Base-by-base conservation (phyloP, 2,888 invertebrate species). In the Lepidocyrtinus sp. region DNA sequence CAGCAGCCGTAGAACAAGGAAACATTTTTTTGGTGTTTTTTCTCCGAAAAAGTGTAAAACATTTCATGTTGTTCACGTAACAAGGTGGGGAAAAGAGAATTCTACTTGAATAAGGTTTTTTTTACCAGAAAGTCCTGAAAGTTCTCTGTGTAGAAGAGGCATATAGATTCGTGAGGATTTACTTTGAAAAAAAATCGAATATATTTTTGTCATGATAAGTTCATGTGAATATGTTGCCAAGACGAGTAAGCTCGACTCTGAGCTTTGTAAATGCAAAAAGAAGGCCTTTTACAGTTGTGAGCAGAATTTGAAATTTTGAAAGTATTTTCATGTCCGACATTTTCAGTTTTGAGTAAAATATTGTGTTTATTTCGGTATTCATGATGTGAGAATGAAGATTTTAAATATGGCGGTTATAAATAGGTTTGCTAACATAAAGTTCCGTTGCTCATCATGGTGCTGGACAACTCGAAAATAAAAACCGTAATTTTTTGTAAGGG, bases 281-380 rank as follows among this genome's bases (percentile, higher is more conserved):
- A n/a, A 50, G 70, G 72, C 63, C 9, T 63, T 65, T 68, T 73
- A 64, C 73, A 24, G 61, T 36, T 79, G 79, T 79, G 79, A 73
- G 69, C 79, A 74, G 79, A 79, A 79, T 79, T 69, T 79, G 70
- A 73, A 74, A 79, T 79, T 72, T 74, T 79, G 79, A 79, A 79
- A 79, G 79, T 79, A 70, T 79, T 79, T 79, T 45, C 79, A 68
- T 79, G 79, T 79, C 59, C 79, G 17, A 12, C 12, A 50, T 50
- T 7, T 7, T 2, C 17, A n/a, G n/a, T n/a, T 50, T 50, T 50
- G 50, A 50, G 50, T 50, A 17, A 50, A 50, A 50, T 50, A 50
- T 50, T 50, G 17, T 50, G 50, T n/a, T n/a, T n/a, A n/a, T n/a
- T n/a, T n/a, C n/a, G n/a, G n/a, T n/a, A n/a, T n/a, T n/a, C n/a